Conservation (phyloP, 2,888 invertebrate species). For the Nymphalis c-album region DNA sequence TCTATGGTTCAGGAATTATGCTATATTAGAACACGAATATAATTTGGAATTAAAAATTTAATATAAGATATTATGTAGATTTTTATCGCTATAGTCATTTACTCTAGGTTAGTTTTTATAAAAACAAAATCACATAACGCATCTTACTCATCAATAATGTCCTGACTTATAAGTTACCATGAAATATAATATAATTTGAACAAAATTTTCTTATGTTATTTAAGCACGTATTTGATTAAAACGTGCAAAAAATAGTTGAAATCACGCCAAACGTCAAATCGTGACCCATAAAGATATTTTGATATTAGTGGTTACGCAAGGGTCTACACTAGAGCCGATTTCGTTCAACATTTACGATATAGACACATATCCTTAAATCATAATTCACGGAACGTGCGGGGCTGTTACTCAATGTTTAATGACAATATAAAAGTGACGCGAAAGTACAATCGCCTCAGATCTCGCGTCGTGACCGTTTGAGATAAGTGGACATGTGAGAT, state of each 20-base stretch:
- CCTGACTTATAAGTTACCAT: no score
- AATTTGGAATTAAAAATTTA: no score
- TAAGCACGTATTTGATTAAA: constrained; percentile 3
- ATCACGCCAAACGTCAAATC: constrained; percentile 25
- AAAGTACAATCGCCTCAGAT: constrained; percentile 55
- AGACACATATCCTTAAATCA: constrained; percentile 26
- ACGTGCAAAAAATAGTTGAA: constrained; percentile 29
- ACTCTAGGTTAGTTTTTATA: no score
- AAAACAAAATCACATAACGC: no score
- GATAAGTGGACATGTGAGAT: constrained; percentile 67
- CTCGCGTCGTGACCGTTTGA: constrained; percentile 61
- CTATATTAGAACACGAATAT: no score
- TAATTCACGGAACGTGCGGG: constrained; percentile 54
- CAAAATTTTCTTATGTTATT: not conserved
- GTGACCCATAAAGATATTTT: constrained; percentile 32
- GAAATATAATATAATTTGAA: not conserved
- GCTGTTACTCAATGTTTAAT: constrained; percentile 48
- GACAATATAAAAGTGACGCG: constrained; percentile 64
- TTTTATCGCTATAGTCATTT: no score
- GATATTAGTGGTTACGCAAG: constrained; percentile 28
- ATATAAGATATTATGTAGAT: no score
- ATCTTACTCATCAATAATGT: no score
- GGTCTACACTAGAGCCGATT: constrained; percentile 16
- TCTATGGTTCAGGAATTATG: no score
- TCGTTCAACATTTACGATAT: constrained; percentile 24